Percentiles rank a stretch among this genome's conserved stretches.
These are phyloP conservation scores for Drosophila aldrichi DNA, from an alignment of 2,888 invertebrate species.

Conservation along the genomic window DNA sequence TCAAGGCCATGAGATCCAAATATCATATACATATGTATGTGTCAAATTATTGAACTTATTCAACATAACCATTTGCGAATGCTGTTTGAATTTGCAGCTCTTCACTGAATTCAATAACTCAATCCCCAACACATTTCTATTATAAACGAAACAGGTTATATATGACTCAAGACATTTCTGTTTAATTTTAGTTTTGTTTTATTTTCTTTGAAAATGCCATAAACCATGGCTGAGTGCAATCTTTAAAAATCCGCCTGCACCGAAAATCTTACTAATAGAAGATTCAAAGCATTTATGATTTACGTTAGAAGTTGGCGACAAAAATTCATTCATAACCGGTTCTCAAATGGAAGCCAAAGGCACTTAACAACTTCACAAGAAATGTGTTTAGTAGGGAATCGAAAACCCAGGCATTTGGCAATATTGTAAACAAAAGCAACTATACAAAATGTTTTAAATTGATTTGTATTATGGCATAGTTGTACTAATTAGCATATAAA, in stretches of 20 bases:
- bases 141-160: not conserved
- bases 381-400: not conserved
- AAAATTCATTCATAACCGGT: not conserved
- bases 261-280: not conserved
- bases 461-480: not conserved
- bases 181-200: not conserved
- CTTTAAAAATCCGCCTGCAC: not conserved
- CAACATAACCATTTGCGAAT: too few species aligned
- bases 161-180: not conserved
- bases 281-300: not conserved
- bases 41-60: too few species aligned
- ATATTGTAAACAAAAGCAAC: not conserved
- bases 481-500: constrained; percentile 2
- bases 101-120: not conserved
- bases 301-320: not conserved
- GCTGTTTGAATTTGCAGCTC: too few species aligned
- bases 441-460: not conserved
- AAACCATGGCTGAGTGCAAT: not conserved
- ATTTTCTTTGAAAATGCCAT: not conserved
- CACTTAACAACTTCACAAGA: not conserved
- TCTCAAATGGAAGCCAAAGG: not conserved
- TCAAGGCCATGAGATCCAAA: too few species aligned
- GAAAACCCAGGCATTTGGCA: not conserved
- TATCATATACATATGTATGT: too few species aligned
- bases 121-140: not conserved